phyloP scores from a whole-genome alignment of 1,140 invertebrate genomes.

The Lepidostoma basale region DNA sequence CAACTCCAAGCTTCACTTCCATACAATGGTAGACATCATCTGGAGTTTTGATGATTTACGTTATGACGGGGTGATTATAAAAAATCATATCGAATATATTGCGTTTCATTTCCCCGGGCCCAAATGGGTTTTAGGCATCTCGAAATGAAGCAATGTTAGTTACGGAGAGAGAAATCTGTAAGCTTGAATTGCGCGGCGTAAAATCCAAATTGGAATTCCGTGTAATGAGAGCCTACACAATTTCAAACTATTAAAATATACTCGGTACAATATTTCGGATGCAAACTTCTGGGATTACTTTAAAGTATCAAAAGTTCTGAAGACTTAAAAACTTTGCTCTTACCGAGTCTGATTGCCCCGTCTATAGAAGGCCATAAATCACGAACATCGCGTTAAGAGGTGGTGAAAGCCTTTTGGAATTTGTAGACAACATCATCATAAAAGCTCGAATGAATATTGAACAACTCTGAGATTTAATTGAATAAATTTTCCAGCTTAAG shows the following conservation, averaged over 20 bases:
- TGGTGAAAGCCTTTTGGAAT: conserved; percentile 24
- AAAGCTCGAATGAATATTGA: conserved; percentile 20
- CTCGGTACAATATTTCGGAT: conserved; percentile 26
- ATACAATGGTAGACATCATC: too few species aligned
- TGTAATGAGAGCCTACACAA: conserved; percentile 21
- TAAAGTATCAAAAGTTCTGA: conserved; percentile 40
- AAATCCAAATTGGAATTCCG: conserved; percentile 21
- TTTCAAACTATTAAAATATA: conserved; percentile 25
- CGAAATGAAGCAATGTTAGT: background rate
- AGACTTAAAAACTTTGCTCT: conserved; percentile 45
- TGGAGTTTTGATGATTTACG: too few species aligned
- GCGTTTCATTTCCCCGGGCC: too few species aligned
- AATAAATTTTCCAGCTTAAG: background rate
- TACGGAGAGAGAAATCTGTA: background rate
- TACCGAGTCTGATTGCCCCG: conserved; percentile 43
- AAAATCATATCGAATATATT: too few species aligned
- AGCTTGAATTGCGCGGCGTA: background rate
- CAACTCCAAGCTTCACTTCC: too few species aligned
- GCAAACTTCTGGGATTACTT: conserved; percentile 36
- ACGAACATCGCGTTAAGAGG: conserved; percentile 40
- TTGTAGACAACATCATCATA: conserved; percentile 26
- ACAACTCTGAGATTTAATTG: conserved; percentile 12
- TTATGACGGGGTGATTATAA: too few species aligned
- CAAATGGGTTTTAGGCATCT: background rate
- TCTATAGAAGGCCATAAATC: conserved; percentile 41